Evolutionary conservation across 2,888 invertebrate species (phyloP).

Genomic region (Dicycla oo): DNA sequence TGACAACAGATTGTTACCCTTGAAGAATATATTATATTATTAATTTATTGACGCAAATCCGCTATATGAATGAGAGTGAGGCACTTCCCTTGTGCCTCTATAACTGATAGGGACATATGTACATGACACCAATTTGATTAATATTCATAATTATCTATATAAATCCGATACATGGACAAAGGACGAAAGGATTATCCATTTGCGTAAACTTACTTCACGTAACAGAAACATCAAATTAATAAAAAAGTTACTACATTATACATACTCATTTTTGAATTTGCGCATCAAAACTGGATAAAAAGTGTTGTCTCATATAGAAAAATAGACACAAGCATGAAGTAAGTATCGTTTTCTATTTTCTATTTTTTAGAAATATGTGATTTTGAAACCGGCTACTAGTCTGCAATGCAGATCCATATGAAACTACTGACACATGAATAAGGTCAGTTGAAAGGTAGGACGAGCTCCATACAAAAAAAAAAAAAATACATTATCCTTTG

Average conservation of each 20-base stretch:
- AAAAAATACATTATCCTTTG: background rate
- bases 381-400: background rate
- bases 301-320: background rate
- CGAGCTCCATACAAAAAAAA: background rate
- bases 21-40: slow-evolving; percentile 25
- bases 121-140: slow-evolving; percentile 37
- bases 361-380: background rate
- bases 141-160: slow-evolving; percentile 19
- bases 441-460: background rate
- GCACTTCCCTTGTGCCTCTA: slow-evolving; percentile 46
- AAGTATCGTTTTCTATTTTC: background rate
- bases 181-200: slow-evolving; percentile 21
- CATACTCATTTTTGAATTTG: background rate
- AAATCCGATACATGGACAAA: slow-evolving; percentile 34
- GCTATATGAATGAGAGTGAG: slow-evolving; percentile 31
- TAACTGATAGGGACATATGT: slow-evolving; percentile 52
- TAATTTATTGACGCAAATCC: slow-evolving; percentile 11
- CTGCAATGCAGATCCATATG: background rate
- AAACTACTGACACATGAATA: background rate
- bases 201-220: slow-evolving; percentile 2
- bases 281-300: background rate
- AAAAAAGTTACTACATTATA: background rate
- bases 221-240: background rate
- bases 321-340: background rate
- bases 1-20: slow-evolving; percentile 9